Percentiles rank a stretch among this genome's conserved stretches.
These are phyloP conservation scores for Promerops cafer DNA, from an alignment of 2,113 vertebrate genomes.

Conservation along the genomic window DNA sequence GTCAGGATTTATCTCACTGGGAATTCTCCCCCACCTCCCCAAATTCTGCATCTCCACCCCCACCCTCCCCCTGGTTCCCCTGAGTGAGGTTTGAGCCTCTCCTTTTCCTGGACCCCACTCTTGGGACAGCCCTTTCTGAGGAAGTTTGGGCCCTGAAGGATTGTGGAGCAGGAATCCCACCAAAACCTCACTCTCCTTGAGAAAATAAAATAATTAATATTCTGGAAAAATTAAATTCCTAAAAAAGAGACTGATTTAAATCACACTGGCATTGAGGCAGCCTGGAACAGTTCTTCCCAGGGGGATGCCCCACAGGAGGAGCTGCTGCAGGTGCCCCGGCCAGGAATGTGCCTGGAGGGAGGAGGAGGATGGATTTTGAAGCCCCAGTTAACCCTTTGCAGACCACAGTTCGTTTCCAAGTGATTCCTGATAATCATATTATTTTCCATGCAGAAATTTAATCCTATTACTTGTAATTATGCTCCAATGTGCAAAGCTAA, in stretches of 20 bases:
- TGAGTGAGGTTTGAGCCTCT: background rate
- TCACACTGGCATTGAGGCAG: background rate
- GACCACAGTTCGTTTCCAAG: background rate
- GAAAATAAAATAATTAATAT: background rate
- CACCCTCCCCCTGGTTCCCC: background rate
- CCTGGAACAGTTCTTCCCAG: background rate
- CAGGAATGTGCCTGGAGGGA: background rate
- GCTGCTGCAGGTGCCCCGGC: background rate
- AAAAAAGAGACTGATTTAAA: background rate
- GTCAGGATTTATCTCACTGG: background rate
- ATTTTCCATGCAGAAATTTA: background rate
- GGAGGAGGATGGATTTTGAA: background rate
- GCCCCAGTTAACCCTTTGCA: background rate
- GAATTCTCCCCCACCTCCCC: background rate
- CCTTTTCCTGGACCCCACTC: background rate
- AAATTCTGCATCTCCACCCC: background rate
- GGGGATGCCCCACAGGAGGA: background rate
- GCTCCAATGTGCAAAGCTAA: background rate
- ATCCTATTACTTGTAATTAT: constrained; percentile 45
- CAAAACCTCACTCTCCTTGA: background rate
- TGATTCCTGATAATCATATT: constrained; percentile 15
- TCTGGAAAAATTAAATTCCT: background rate
- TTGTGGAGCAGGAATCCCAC: background rate
- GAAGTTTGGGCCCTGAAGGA: background rate
- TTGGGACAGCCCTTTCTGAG: background rate